These are phyloP conservation scores for Cylloceria caligata DNA, from an alignment of 2,888 invertebrate species.

Conservation along the genomic window DNA sequence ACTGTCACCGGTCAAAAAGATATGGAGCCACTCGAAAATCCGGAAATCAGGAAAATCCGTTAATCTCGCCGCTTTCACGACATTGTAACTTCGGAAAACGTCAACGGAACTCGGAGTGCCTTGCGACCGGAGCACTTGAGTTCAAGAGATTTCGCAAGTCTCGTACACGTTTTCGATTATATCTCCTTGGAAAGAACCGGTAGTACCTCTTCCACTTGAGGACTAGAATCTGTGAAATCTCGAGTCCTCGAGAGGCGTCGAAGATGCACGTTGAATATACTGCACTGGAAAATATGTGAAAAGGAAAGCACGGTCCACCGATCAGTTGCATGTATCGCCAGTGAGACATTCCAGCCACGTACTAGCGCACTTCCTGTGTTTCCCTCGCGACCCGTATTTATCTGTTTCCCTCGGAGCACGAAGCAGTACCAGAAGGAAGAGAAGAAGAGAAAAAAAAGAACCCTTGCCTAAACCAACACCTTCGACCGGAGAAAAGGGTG, in stretches of 20 bases:
- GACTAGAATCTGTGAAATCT: conserved; percentile 20
- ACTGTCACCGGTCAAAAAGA: conserved; percentile 24
- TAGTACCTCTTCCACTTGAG: conserved; percentile 67
- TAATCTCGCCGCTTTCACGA: conserved; percentile 23
- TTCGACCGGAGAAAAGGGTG: conserved; percentile 73
- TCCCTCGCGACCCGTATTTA: conserved; percentile 75
- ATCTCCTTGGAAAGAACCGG: conserved; percentile 29
- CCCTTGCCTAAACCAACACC: conserved; percentile 80
- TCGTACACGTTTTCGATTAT: conserved; percentile 29
- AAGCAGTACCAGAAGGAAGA: conserved; percentile 26
- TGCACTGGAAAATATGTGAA: conserved; percentile 25
- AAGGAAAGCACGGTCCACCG: conserved; percentile 54
- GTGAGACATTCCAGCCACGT: conserved; percentile 76
- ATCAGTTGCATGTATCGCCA: conserved; percentile 41
- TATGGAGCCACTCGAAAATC: conserved; percentile 68
- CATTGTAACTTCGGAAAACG: conserved; percentile 50
- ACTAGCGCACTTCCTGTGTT: conserved; percentile 78
- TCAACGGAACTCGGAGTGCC: conserved; percentile 50
- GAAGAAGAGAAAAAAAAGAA: conserved; percentile 66
- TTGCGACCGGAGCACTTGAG: conserved; percentile 66
- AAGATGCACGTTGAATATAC: not conserved
- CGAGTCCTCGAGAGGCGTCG: conserved; percentile 18
- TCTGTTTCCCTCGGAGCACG: conserved; percentile 71
- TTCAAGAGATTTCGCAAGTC: conserved; percentile 75
- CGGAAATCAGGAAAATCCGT: conserved; percentile 76